Evolutionary conservation across 2,797 vertebrate species (phyloP).

Genomic region (Cyprinodon diabolis): DNA sequence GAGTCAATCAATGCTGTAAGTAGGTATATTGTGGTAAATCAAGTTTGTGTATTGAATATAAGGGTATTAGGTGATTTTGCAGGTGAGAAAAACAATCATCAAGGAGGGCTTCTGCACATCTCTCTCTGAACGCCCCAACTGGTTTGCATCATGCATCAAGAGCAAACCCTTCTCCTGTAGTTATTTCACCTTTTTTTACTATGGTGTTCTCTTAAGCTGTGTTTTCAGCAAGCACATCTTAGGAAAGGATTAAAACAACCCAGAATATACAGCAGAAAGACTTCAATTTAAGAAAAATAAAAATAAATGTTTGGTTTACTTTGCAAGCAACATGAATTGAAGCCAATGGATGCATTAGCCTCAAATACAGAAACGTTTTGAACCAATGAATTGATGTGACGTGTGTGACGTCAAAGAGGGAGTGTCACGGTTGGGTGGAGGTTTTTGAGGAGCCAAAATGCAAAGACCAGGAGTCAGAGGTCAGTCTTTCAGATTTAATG

Average conservation of each 20-base stretch:
- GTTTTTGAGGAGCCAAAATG: too few species aligned
- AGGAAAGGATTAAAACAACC: constrained; percentile 57
- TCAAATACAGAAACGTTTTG: too few species aligned
- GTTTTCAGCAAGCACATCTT: constrained; percentile 44
- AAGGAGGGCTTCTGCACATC: constrained; percentile 32
- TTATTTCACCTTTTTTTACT: constrained; percentile 31
- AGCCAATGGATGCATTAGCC: too few species aligned
- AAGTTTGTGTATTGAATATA: constrained; percentile 24
- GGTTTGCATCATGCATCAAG: constrained; percentile 43
- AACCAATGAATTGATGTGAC: too few species aligned
- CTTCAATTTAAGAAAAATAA: constrained; percentile 30
- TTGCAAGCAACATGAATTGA: too few species aligned
- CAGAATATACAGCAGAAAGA: constrained; percentile 46
- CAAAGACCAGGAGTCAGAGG: too few species aligned
- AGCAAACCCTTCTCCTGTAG: constrained; percentile 38
- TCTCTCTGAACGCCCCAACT: constrained; percentile 49
- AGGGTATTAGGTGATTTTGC: constrained; percentile 27
- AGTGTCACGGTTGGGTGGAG: too few species aligned
- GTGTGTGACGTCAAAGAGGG: too few species aligned
- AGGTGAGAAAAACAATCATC: constrained; percentile 49
- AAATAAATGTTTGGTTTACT: background rate
- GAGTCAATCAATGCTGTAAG: constrained; percentile 32
- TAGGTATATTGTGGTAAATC: constrained; percentile 38
- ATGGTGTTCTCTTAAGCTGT: constrained; percentile 39
- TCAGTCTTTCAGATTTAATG: too few species aligned